phyloP scores from a whole-genome alignment of 2,888 invertebrate species.

The Cloeon dipterum region DNA sequence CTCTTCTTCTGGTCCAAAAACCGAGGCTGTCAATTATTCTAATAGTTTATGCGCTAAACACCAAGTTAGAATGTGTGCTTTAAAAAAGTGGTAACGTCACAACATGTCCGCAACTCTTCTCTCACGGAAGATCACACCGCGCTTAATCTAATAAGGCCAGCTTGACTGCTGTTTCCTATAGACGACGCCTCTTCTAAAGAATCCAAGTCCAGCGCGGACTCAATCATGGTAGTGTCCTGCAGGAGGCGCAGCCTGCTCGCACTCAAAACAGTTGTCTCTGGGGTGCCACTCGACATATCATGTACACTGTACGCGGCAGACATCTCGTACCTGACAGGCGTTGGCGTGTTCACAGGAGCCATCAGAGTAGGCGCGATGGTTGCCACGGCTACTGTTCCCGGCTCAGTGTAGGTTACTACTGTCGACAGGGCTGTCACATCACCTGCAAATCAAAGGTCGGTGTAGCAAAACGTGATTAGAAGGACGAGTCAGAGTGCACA shows the following conservation, averaged over 20 bases:
- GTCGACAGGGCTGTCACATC: background rate
- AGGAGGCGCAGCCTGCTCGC: slow-evolving; percentile 53
- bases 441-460: background rate
- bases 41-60: too few species aligned
- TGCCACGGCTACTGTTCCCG: background rate
- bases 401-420: background rate
- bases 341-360: background rate
- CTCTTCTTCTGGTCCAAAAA: too few species aligned
- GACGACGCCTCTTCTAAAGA: slow-evolving; percentile 50
- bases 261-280: slow-evolving; percentile 20
- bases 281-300: background rate
- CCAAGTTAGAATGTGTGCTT: too few species aligned
- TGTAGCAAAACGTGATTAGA: too few species aligned
- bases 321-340: too few species aligned
- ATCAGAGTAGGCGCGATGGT: background rate
- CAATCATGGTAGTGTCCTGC: slow-evolving; percentile 77
- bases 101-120: too few species aligned
- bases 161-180: slow-evolving; percentile 40
- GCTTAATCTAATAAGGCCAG: slow-evolving; percentile 31
- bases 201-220: slow-evolving; percentile 70
- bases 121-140: slow-evolving; percentile 5
- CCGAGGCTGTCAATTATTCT: too few species aligned
- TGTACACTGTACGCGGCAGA: background rate
- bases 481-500: too few species aligned
- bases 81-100: too few species aligned